phyloP scores from a whole-genome alignment of 2,888 invertebrate genomes.

The Conchocele bisecta region DNA sequence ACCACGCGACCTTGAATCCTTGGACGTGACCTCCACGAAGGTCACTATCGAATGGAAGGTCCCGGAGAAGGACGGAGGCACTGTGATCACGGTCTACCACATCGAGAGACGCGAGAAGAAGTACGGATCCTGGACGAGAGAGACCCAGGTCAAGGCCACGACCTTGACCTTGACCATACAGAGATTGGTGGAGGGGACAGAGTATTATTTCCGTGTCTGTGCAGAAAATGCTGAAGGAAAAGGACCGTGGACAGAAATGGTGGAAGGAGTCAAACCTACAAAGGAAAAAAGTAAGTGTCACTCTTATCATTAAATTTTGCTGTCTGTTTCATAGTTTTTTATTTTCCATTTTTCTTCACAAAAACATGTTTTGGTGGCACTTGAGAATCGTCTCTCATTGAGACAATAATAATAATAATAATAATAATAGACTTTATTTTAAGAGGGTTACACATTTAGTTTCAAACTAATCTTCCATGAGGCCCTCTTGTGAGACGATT shows the following conservation, averaged over 20 bases:
- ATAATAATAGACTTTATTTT: no score
- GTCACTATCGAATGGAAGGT: conserved; percentile 80
- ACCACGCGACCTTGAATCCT: conserved; percentile 67
- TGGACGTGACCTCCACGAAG: conserved; percentile 69
- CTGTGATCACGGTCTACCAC: conserved; percentile 73
- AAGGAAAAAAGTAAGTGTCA: conserved; percentile 67
- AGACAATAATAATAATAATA: no score
- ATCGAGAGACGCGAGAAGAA: conserved; percentile 77
- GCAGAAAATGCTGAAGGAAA: conserved; percentile 80
- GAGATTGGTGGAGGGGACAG: conserved; percentile 74
- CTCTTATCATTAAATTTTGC: no score
- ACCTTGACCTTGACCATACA: conserved; percentile 68
- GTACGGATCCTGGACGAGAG: conserved; percentile 73
- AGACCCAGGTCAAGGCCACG: conserved; percentile 68
- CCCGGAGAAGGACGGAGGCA: conserved; percentile 81
- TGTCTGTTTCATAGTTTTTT: no score
- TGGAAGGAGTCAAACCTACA: conserved; percentile 69
- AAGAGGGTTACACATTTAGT: no score
- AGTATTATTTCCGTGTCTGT: conserved; percentile 80
- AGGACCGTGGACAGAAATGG: conserved; percentile 73
- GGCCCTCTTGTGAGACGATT: no score
- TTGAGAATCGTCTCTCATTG: no score
- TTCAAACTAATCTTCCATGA: no score
- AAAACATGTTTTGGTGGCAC: no score
- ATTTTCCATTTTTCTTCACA: no score